These are phyloP conservation scores for Dynastes grantii DNA, from an alignment of 2,888 invertebrate species.

Conservation along the genomic window DNA sequence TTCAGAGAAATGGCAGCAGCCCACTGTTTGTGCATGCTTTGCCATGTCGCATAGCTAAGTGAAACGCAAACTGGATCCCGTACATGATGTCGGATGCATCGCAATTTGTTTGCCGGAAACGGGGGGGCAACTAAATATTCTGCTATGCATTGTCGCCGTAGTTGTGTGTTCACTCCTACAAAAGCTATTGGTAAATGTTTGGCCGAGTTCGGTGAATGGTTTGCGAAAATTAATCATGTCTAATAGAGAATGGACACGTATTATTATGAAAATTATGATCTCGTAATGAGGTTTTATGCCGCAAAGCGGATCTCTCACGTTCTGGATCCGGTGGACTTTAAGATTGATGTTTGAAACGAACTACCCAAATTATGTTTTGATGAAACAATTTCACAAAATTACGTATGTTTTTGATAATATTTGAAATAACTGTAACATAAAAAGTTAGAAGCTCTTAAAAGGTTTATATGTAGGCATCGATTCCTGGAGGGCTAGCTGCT, in stretches of 20 bases:
- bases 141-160: not conserved
- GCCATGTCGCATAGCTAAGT: slow-evolving; percentile 1
- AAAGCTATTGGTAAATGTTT: not conserved
- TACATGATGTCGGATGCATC: slow-evolving; percentile 14
- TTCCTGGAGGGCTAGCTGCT: too few relatives aligned
- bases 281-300: not conserved
- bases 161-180: not conserved
- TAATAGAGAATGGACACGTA: not conserved
- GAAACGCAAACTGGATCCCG: slow-evolving; percentile 10
- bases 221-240: not conserved
- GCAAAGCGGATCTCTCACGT: not conserved
- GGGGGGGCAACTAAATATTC: not conserved
- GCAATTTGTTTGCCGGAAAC: not conserved
- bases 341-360: too few relatives aligned
- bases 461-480: too few relatives aligned
- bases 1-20: not conserved
- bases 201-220: not conserved
- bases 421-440: too few relatives aligned
- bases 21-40: not conserved
- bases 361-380: too few relatives aligned
- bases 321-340: too few relatives aligned
- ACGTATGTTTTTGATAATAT: too few relatives aligned
- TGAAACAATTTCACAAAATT: too few relatives aligned
- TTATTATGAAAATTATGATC: slow-evolving; percentile 9
- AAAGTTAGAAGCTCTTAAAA: too few relatives aligned